Percentiles rank a stretch among this genome's conserved stretches.
These are phyloP conservation scores for Channa striata DNA, from an alignment of 2,797 vertebrate genomes.

Conservation along the genomic window DNA sequence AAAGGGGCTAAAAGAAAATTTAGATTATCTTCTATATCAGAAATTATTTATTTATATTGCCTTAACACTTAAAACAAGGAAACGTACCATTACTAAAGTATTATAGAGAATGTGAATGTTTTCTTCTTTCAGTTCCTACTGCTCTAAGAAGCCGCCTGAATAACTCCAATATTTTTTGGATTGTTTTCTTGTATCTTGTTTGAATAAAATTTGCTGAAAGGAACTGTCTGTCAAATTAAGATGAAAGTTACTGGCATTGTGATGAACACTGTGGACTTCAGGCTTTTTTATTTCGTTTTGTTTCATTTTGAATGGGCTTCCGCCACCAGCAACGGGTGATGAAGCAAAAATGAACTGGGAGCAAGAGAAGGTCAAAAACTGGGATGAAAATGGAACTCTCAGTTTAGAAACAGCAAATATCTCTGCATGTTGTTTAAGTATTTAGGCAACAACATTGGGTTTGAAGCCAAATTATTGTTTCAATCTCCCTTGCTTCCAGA, in stretches of 20 bases:
- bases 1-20: no score
- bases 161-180: constrained; percentile 31
- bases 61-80: no score
- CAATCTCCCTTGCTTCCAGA: constrained; percentile 1
- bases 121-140: constrained; percentile 51
- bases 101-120: no score
- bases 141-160: constrained; percentile 25
- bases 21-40: no score
- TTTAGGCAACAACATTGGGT: constrained; percentile 30
- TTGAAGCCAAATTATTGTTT: constrained; percentile 55
- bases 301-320: constrained; percentile 49
- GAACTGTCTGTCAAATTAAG: constrained; percentile 68
- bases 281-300: constrained; percentile 27
- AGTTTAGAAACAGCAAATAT: constrained; percentile 55
- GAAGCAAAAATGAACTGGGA: constrained; percentile 29
- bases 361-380: constrained; percentile 58
- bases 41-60: no score
- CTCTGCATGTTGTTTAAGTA: constrained; percentile 40
- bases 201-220: constrained; percentile 70
- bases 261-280: constrained; percentile 65
- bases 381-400: constrained; percentile 50
- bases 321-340: constrained; percentile 38
- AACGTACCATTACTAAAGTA: no score
- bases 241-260: constrained; percentile 68
- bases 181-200: constrained; percentile 65